phyloP scores from a whole-genome alignment of 1,140 invertebrate genomes.

The Odontomachus brunneus region DNA sequence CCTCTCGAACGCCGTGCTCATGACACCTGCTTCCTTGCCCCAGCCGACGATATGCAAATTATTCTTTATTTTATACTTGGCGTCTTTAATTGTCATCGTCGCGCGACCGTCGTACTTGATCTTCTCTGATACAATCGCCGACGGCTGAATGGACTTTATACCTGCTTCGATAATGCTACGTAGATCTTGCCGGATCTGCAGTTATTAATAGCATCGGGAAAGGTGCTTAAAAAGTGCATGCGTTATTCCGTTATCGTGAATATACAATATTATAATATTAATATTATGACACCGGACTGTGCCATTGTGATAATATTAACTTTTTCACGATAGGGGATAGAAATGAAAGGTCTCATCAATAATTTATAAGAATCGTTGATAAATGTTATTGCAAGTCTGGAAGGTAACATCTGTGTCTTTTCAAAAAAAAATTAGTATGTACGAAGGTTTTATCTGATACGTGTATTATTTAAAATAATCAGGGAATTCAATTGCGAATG shows the following conservation, averaged over 20 bases:
- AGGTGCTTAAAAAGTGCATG: not conserved
- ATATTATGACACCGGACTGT: no score
- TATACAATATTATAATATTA: not conserved
- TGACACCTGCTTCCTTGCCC: constrained; percentile 71
- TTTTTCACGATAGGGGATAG: no score
- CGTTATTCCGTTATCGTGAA: not conserved
- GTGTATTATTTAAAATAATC: no score
- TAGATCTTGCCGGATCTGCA: constrained; percentile 73
- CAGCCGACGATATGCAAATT: constrained; percentile 77
- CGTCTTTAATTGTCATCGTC: constrained; percentile 62
- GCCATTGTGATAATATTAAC: no score
- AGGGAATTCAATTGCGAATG: not conserved
- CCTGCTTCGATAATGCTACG: constrained; percentile 69
- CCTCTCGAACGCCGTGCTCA: constrained; percentile 73
- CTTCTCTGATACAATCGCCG: constrained; percentile 69
- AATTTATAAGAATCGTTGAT: no score
- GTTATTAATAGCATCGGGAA: not conserved
- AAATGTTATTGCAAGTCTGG: no score
- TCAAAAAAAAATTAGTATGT: no score
- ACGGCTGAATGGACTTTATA: constrained; percentile 69
- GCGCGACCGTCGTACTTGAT: constrained; percentile 71
- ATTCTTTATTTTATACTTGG: constrained; percentile 73
- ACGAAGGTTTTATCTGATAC: no score
- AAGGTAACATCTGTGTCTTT: no score
- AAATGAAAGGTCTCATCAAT: no score